phyloP scores from a whole-genome alignment of 2,888 invertebrate species.

The Malthinus flaveolus region DNA sequence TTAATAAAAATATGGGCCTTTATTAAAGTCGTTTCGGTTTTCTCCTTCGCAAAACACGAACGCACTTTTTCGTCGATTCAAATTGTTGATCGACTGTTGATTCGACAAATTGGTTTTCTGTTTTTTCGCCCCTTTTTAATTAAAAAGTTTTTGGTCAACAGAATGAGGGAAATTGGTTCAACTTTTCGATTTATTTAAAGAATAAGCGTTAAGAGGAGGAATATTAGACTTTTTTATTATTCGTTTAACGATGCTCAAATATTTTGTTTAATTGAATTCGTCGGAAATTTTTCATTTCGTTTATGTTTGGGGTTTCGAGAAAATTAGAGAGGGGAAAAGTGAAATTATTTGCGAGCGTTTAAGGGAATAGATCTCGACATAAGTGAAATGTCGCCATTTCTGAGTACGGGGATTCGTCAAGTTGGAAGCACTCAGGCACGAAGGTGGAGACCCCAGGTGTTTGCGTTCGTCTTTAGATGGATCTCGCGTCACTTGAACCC shows the following conservation, averaged over 20 bases:
- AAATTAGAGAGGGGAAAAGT: neutral
- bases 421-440: constrained; percentile 28
- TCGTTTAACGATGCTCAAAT: too few relatives aligned
- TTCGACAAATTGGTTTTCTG: too few relatives aligned
- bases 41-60: too few relatives aligned
- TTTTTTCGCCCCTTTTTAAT: too few relatives aligned
- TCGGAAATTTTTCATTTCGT: neutral
- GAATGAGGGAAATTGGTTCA: too few relatives aligned
- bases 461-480: constrained; percentile 39
- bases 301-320: neutral
- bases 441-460: constrained; percentile 44
- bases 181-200: too few relatives aligned
- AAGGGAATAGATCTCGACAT: constrained; percentile 43
- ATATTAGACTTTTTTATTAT: too few relatives aligned
- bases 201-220: too few relatives aligned
- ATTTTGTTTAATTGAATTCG: neutral
- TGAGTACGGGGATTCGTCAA: constrained; percentile 49
- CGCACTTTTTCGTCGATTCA: too few relatives aligned
- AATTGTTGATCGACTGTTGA: too few relatives aligned
- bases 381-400: constrained; percentile 50
- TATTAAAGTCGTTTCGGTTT: neutral
- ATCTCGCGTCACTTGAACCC: constrained; percentile 40
- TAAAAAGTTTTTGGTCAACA: too few relatives aligned
- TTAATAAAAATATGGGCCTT: neutral
- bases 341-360: constrained; percentile 30